phyloP scores from a whole-genome alignment of 2,113 vertebrate genomes.

The Cyprinodon variegatus region DNA sequence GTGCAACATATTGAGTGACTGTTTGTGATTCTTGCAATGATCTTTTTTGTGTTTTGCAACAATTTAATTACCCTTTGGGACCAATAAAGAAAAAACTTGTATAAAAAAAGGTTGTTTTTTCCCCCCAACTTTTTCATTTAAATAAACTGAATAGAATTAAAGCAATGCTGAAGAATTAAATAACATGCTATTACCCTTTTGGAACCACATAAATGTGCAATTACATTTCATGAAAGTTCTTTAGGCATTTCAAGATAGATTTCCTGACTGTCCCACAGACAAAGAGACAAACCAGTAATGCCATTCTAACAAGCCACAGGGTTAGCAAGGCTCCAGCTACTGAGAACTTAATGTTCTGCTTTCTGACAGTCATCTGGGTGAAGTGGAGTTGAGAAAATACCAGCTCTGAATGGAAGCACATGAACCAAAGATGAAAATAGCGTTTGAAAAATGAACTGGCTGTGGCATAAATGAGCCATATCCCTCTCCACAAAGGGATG shows the following conservation, averaged over 20 bases:
- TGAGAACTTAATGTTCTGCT: neutral
- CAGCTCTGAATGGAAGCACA: constrained; percentile 19
- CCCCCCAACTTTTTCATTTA: too few species aligned
- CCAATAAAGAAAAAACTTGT: too few species aligned
- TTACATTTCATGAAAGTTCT: neutral
- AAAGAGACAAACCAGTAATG: neutral
- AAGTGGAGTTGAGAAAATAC: constrained; percentile 2
- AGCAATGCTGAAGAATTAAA: neutral
- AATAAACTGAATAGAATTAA: neutral
- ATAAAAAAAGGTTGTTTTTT: too few species aligned
- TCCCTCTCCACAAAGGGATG: constrained; percentile 24
- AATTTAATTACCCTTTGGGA: too few species aligned
- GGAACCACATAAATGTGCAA: neutral
- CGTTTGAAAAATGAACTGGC: neutral
- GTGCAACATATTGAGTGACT: too few species aligned
- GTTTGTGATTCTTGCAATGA: too few species aligned
- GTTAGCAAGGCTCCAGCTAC: neutral
- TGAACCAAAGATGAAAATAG: constrained; percentile 6
- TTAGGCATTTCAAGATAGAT: neutral
- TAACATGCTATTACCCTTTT: neutral
- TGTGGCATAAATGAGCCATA: constrained; percentile 18
- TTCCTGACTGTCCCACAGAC: neutral
- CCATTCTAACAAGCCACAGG: neutral
- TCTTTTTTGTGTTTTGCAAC: too few species aligned
- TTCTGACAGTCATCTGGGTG: constrained; percentile 5